These are phyloP conservation scores for Cotesia typhae DNA, from an alignment of 1,140 invertebrate genomes.

Conservation along the genomic window DNA sequence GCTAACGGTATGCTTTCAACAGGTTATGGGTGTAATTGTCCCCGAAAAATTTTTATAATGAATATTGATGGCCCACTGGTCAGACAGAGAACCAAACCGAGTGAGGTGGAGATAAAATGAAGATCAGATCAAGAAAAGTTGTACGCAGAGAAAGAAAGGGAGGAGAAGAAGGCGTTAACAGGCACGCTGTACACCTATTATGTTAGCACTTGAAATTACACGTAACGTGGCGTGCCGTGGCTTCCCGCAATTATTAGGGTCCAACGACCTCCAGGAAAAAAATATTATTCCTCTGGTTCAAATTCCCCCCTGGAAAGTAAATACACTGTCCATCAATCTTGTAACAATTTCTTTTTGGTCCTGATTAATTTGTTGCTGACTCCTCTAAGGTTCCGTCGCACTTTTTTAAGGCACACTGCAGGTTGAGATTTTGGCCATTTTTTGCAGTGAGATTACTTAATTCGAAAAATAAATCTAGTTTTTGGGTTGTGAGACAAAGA, in stretches of 20 bases:
- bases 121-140: conserved; percentile 10
- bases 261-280: conserved; percentile 30
- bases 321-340: conserved; percentile 2
- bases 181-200: conserved; percentile 36
- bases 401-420: too few relatives aligned
- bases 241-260: conserved; percentile 37
- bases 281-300: conserved; percentile 2
- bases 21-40: too few relatives aligned
- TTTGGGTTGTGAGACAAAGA: too few relatives aligned
- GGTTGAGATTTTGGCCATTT: too few relatives aligned
- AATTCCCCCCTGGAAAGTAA: conserved; percentile 3
- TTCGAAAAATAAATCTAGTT: too few relatives aligned
- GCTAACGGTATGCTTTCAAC: too few relatives aligned
- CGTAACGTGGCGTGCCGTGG: conserved; percentile 41
- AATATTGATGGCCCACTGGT: too few relatives aligned
- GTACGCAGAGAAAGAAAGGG: conserved; percentile 17
- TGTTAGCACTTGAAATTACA: conserved; percentile 33
- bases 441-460: too few relatives aligned
- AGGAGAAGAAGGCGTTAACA: conserved; percentile 35
- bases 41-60: too few relatives aligned
- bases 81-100: not conserved
- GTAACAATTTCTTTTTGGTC: not conserved
- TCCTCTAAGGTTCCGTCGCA: too few relatives aligned
- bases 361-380: not conserved
- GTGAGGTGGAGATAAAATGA: conserved; percentile 1